Evolutionary conservation across 1,140 invertebrate genomes (phyloP), one percentile per base, ranked within the genome.

Genomic region (Procambarus virginalis): DNA sequence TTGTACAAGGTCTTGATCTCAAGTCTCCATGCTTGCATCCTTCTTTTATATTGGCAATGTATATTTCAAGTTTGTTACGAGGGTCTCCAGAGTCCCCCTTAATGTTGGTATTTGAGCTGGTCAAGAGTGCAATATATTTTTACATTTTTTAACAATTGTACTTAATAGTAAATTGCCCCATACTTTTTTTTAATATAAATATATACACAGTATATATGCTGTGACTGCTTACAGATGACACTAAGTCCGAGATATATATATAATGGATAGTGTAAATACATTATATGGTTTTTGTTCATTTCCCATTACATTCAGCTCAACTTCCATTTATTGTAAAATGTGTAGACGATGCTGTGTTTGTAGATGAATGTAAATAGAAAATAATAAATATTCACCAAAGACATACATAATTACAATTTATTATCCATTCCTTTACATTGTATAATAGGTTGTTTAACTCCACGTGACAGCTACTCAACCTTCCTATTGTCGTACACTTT

Each of bases 301-400:
- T 48, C 45, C 9, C 17, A 79, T 51, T 87, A 55, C 45, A 79
- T 80, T 87, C 85, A 87, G 78, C 86, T 87, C 85, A 86, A 87
- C 68, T 81, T 73, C 78, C 86, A 87, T 70, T 87, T 87, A 14
- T 49, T 80, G 51, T 77, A 60, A 85, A 87, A 70, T 87, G 78
- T 87, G 86, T 87, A 87, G 86, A 80, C 86, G 78, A 87, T 80
- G 86, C 86, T 87, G 86, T 87, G 78, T 87, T 80, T 87, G 86
- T 87, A 79, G 78, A 80, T 87, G 68, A 80, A 80, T 87, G 86
- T 80, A 87, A 79, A 80, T 87, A 87, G 77, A 64, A 80, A 81
- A 46, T 55, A 81, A 86, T 87, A 87, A 87, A 87, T 80, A 87
- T 70, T 87, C 60, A 87, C 77, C 77, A 87, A 87, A 81, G 77